phyloP scores from a whole-genome alignment of 2,797 vertebrate species.

The Anableps anableps region DNA sequence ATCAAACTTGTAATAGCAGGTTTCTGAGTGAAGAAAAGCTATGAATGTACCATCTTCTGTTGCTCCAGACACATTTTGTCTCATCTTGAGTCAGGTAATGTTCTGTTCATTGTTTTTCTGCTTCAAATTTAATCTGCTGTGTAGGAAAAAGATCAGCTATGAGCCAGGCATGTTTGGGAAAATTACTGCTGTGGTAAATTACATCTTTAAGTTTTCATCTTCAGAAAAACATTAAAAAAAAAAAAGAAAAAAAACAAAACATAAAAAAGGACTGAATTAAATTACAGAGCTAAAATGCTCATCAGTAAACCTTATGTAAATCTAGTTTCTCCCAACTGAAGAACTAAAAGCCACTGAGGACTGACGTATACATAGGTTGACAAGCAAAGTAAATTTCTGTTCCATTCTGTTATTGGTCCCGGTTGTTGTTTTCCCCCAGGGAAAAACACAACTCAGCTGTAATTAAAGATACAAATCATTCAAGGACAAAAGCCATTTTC shows the following conservation, averaged over 20 bases:
- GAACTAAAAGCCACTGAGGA: slow-evolving; percentile 16
- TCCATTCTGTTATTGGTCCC: background rate
- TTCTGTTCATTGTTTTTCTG: slow-evolving; percentile 72
- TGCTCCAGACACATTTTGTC: slow-evolving; percentile 50
- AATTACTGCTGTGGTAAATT: slow-evolving; percentile 64
- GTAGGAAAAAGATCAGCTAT: slow-evolving; percentile 41
- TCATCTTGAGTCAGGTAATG: slow-evolving; percentile 71
- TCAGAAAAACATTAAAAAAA: slow-evolving; percentile 39
- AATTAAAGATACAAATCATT: slow-evolving; percentile 6
- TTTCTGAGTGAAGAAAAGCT: slow-evolving; percentile 33
- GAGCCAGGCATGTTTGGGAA: slow-evolving; percentile 68
- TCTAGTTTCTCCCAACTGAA: slow-evolving; percentile 4
- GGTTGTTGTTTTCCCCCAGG: background rate
- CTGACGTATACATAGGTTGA: background rate
- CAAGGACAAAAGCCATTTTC: slow-evolving; percentile 22
- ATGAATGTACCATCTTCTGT: slow-evolving; percentile 59
- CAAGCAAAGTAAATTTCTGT: background rate
- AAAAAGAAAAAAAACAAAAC: background rate
- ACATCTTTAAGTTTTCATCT: slow-evolving; percentile 59
- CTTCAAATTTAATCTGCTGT: slow-evolving; percentile 65
- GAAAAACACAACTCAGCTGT: background rate
- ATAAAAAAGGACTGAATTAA: slow-evolving; percentile 1
- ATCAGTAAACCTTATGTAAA: slow-evolving; percentile 14
- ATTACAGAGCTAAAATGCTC: slow-evolving; percentile 29
- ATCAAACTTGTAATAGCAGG: slow-evolving; percentile 23